A percentile compares a stretch with the other conserved stretches of the same genome.
Conservation (phyloP, 2,797 vertebrate genomes). For the Halcyon leucocephala region DNA sequence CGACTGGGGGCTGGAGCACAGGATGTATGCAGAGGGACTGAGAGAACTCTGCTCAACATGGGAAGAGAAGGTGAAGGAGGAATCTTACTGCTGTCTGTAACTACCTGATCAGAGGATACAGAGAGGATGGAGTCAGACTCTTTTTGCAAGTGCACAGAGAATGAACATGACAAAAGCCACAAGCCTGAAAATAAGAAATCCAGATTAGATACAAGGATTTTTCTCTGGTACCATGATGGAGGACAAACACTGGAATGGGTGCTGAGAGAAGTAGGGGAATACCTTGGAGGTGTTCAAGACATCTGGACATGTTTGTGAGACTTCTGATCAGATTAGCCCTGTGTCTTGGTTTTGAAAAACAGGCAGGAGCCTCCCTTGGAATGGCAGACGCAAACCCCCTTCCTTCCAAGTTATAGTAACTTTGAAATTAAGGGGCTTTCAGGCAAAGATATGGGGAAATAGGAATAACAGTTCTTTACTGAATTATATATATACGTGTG, state of each 20-base stretch:
- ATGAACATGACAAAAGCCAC: neutral
- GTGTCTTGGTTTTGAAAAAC: too few relatives aligned
- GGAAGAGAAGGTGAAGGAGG: neutral
- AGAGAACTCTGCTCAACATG: neutral
- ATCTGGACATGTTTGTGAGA: neutral
- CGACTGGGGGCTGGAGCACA: neutral
- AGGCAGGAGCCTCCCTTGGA: too few relatives aligned
- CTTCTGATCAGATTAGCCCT: neutral
- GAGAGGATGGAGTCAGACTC: neutral
- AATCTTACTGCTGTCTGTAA: neutral
- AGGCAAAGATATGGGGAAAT: too few relatives aligned
- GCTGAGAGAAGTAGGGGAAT: neutral
- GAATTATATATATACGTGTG: too few relatives aligned
- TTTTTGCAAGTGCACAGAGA: neutral
- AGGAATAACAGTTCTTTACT: too few relatives aligned
- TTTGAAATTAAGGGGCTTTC: too few relatives aligned
- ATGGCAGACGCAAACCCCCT: too few relatives aligned
- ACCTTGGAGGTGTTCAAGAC: neutral
- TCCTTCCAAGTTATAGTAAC: too few relatives aligned
- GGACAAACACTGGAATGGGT: neutral
- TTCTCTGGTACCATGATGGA: neutral
- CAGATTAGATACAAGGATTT: neutral
- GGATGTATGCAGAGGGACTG: neutral
- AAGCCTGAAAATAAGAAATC: neutral
- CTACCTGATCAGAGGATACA: neutral